Conservation (phyloP, 2,888 invertebrate species). For the Nomada lathburiana region DNA sequence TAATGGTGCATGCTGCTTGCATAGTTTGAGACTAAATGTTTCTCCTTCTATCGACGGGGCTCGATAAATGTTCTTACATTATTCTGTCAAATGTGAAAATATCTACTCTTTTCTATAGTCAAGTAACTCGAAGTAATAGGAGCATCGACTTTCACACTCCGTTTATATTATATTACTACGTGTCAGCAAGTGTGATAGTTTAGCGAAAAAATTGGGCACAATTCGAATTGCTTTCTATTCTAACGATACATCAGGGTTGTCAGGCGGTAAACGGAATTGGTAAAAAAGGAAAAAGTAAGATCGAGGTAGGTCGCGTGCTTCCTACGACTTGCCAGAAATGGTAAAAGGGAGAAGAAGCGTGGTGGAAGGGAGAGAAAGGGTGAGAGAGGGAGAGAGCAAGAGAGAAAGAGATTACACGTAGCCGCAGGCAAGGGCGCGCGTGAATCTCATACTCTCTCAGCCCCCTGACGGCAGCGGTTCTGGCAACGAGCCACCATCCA, state of each 20-base stretch:
- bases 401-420: constrained; percentile 64
- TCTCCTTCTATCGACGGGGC: constrained; percentile 9
- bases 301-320: constrained; percentile 60
- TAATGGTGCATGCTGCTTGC: constrained; percentile 47
- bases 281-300: constrained; percentile 40
- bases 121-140: too few species aligned
- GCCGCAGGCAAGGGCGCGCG: constrained; percentile 81
- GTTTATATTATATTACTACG: too few species aligned
- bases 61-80: too few species aligned
- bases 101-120: too few species aligned
- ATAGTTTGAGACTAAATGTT: constrained; percentile 37
- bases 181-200: too few species aligned
- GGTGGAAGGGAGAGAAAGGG: constrained; percentile 9
- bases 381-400: constrained; percentile 30
- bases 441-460: constrained; percentile 69
- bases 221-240: constrained; percentile 25
- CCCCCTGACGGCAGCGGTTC: constrained; percentile 61
- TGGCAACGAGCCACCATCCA: constrained; percentile 65
- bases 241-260: constrained; percentile 57
- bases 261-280: constrained; percentile 59
- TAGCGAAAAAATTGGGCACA: background rate
- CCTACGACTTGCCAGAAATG: constrained; percentile 45
- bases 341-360: constrained; percentile 19
- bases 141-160: too few species aligned
- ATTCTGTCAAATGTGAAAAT: too few species aligned